These are phyloP conservation scores for Petrosia ficiformis DNA, from an alignment of 37 sponge, comb jelly and placozoan species.

Conservation along the genomic window DNA sequence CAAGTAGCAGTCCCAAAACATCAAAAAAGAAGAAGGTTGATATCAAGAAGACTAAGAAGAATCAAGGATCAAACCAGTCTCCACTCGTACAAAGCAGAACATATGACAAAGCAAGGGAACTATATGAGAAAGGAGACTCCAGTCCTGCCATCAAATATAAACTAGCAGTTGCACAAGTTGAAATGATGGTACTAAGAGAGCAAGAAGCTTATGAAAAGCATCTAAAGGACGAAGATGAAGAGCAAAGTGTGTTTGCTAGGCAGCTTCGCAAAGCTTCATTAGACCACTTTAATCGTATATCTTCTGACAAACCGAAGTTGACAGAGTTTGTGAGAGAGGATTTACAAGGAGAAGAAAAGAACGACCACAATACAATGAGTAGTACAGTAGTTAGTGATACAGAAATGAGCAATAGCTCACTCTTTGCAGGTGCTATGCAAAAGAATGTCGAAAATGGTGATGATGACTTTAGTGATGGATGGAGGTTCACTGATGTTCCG, in stretches of 20 bases:
- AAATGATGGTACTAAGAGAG: neutral
- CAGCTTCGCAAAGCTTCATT: constrained; percentile 8
- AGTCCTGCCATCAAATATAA: too few relatives aligned
- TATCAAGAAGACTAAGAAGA: too few relatives aligned
- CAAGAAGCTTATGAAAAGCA: neutral
- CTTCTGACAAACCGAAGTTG: too few relatives aligned
- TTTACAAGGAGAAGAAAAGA: too few relatives aligned
- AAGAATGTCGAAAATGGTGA: neutral
- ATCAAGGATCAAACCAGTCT: too few relatives aligned
- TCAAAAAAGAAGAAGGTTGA: too few relatives aligned
- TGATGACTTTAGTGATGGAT: neutral
- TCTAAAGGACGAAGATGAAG: constrained; percentile 27
- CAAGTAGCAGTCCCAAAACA: too few relatives aligned
- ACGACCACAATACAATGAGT: neutral
- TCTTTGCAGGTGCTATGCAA: neutral
- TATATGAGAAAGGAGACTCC: too few relatives aligned
- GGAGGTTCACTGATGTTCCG: neutral
- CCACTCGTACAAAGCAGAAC: too few relatives aligned
- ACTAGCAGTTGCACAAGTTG: too few relatives aligned
- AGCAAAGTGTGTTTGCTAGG: constrained; percentile 20
- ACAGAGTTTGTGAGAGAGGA: too few relatives aligned
- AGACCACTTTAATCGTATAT: neutral
- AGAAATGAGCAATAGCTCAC: neutral
- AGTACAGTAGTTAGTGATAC: neutral
- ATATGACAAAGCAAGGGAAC: too few relatives aligned